Percentiles rank a stretch among this genome's conserved stretches.
These are phyloP conservation scores for Chaetodon auriga DNA, from an alignment of 2,113 vertebrate genomes.

Conservation along the genomic window DNA sequence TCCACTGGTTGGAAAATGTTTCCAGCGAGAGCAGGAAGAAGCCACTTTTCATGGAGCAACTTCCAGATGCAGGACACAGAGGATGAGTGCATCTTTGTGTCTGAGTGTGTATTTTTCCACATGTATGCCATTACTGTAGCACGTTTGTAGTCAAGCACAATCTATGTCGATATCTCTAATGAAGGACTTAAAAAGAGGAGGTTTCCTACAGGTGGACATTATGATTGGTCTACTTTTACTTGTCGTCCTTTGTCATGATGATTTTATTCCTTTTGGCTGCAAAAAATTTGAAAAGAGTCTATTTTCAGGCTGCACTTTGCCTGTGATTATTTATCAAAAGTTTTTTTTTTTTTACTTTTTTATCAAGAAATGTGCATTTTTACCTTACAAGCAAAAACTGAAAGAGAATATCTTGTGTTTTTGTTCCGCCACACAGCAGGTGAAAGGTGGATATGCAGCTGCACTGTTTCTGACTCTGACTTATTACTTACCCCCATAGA, in stretches of 20 bases:
- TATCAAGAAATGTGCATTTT: conserved; percentile 26
- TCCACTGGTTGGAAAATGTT: conserved; percentile 83
- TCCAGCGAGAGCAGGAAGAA: conserved; percentile 85
- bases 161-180: conserved; percentile 53
- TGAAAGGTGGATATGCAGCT: conserved; percentile 70
- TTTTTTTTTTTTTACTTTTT: neutral
- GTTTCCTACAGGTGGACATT: conserved; percentile 46
- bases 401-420: conserved; percentile 56
- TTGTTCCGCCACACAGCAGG: conserved; percentile 55
- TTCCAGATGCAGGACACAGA: conserved; percentile 85
- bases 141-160: conserved; percentile 49
- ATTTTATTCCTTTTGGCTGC: conserved; percentile 41
- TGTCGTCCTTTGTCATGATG: neutral
- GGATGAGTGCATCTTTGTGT: conserved; percentile 64
- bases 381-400: conserved; percentile 22
- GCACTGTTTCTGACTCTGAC: conserved; percentile 68
- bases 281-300: neutral
- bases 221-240: conserved; percentile 37
- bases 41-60: conserved; percentile 84
- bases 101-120: conserved; percentile 55
- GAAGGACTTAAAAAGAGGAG: conserved; percentile 40
- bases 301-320: neutral
- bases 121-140: conserved; percentile 62
- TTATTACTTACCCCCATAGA: conserved; percentile 75
- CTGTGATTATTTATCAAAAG: neutral